phyloP scores from a whole-genome alignment of 2,113 vertebrate genomes.

The Lophotis ruficrista region DNA sequence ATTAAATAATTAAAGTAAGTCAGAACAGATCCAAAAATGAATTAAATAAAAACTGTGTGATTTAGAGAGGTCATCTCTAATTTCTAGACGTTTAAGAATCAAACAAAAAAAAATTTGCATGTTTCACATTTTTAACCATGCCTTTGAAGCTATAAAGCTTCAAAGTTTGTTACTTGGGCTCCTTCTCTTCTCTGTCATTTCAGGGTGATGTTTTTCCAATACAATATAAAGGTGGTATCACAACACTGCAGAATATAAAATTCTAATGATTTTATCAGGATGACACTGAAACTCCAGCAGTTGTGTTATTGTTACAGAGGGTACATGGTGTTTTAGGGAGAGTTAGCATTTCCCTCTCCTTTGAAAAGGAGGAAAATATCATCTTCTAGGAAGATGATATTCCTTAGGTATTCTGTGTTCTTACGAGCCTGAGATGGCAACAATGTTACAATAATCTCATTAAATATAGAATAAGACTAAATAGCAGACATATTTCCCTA shows the following conservation, averaged over 20 bases:
- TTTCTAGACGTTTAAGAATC: neutral
- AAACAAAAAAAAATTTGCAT: neutral
- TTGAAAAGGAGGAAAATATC: too few species aligned
- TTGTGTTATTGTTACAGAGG: neutral
- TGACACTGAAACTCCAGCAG: neutral
- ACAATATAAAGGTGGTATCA: neutral
- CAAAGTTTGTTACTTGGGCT: neutral
- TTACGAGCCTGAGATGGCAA: neutral
- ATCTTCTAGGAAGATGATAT: neutral
- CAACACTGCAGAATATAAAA: neutral
- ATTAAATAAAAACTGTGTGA: neutral
- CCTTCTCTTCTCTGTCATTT: neutral
- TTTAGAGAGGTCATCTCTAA: neutral
- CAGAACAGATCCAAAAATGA: neutral
- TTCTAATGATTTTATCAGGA: neutral
- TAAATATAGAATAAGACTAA: slow-evolving; percentile 64
- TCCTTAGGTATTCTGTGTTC: neutral
- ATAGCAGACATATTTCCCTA: slow-evolving; percentile 16
- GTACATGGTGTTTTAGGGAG: neutral
- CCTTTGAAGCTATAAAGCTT: neutral
- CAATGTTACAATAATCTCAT: slow-evolving; percentile 50
- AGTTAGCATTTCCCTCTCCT: neutral
- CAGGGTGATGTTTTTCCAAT: neutral
- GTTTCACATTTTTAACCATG: neutral
- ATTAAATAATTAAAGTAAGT: slow-evolving; percentile 7